Conservation (phyloP, 2,888 invertebrate genomes). For the Harpalus rubripes region DNA sequence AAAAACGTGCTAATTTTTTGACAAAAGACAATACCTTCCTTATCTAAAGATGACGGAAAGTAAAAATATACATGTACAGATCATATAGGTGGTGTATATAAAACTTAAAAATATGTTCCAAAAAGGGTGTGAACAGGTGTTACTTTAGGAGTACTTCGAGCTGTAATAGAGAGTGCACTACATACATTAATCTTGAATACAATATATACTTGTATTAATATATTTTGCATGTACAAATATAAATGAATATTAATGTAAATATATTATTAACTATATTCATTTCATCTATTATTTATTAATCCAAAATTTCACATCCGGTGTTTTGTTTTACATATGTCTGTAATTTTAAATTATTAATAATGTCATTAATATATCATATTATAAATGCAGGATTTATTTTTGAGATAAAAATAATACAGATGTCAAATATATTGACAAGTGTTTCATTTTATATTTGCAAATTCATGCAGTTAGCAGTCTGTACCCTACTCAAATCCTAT, state of each 20-base stretch:
- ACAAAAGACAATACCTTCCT: no score
- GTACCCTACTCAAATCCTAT: conserved; percentile 12
- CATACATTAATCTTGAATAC: no score
- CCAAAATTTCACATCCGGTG: background rate
- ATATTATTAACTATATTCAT: background rate
- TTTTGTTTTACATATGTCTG: background rate
- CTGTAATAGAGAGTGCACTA: no score
- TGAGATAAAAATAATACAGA: conserved; percentile 18
- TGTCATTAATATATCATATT: conserved; percentile 11
- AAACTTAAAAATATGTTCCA: no score
- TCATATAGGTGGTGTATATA: no score
- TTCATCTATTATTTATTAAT: background rate
- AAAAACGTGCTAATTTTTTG: no score
- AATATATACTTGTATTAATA: no score
- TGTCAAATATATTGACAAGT: conserved; percentile 21
- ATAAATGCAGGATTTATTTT: background rate
- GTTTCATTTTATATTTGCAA: conserved; percentile 25
- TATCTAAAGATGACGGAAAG: no score
- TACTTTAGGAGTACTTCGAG: no score
- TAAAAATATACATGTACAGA: no score
- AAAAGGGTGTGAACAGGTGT: no score
- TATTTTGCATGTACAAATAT: background rate
- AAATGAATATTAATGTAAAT: background rate
- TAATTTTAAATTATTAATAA: conserved; percentile 3
- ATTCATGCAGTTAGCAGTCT: conserved; percentile 19